Evolutionary conservation across 2,888 invertebrate genomes (phyloP).

Genomic region (Bugula neritina): DNA sequence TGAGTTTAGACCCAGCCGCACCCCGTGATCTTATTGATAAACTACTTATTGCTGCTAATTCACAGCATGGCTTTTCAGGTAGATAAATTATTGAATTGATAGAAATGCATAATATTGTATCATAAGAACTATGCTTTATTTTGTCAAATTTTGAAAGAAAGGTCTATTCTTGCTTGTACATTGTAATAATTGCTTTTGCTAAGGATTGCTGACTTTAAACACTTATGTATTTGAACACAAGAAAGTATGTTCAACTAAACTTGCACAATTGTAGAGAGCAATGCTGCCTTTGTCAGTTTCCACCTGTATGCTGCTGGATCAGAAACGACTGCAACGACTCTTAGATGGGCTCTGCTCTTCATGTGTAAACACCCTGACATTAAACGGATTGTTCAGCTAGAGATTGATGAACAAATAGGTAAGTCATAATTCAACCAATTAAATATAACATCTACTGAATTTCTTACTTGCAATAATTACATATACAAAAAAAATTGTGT

Average conservation of each 20-base stretch:
- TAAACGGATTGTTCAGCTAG: background rate
- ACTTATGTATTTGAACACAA: too few relatives aligned
- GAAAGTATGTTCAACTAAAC: too few relatives aligned
- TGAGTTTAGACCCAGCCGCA: background rate
- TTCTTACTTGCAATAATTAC: background rate
- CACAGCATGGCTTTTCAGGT: background rate
- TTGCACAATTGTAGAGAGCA: background rate
- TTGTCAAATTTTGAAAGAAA: too few relatives aligned
- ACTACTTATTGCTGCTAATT: background rate
- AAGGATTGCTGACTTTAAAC: too few relatives aligned
- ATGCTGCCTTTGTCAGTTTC: background rate
- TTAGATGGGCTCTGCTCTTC: constrained; percentile 20
- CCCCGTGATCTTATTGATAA: background rate
- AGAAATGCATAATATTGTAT: too few relatives aligned
- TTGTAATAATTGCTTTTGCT: background rate
- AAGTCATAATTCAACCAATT: background rate
- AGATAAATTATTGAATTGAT: too few relatives aligned
- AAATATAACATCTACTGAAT: background rate
- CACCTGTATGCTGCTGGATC: constrained; percentile 22
- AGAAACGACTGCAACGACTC: constrained; percentile 10
- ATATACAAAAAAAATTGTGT: background rate
- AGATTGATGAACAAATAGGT: constrained; percentile 15
- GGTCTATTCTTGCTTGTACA: too few relatives aligned
- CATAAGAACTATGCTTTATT: too few relatives aligned
- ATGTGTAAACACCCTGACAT: constrained; percentile 11